Percentiles rank a stretch among this genome's conserved stretches.
These are phyloP conservation scores for Felis catus DNA, from an alignment of 2,113 vertebrate species.

Conservation along the genomic window F.catus_Fca126_mat1.0 CM031417.1:35183501-35184000, in stretches of 20 bases:
- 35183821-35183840: background rate
- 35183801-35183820: background rate
- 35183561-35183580: background rate
- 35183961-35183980: background rate
- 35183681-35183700: background rate
- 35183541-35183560: background rate
- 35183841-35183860: background rate
- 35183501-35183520: background rate
- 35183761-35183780: background rate
- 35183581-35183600: background rate
- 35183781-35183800: background rate
- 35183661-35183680: conserved; percentile 33
- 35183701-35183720: background rate
- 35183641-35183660: background rate
- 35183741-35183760: fast-evolving
- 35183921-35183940: background rate
- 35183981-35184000: background rate
- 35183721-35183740: fast-evolving
- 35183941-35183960: background rate
- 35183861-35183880: background rate
- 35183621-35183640: background rate
- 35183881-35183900: background rate
- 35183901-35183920: background rate
- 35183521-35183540: too few relatives aligned
- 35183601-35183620: background rate